These are phyloP conservation scores for Rhinichthys osculus DNA, from an alignment of 2,797 vertebrate species.

Conservation along the genomic window DNA sequence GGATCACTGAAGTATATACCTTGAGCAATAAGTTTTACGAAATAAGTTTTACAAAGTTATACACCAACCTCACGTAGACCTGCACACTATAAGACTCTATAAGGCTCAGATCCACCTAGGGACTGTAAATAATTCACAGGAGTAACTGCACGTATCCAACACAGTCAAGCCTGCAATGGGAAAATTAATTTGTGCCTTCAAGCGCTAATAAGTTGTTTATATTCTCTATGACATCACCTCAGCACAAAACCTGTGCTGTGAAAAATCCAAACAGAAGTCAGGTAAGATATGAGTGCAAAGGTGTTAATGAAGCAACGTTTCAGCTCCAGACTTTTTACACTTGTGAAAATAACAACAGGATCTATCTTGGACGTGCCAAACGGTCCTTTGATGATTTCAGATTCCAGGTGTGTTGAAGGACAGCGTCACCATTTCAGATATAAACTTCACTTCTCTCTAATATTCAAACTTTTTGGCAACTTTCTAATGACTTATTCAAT, in stretches of 20 bases:
- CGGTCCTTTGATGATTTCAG: neutral
- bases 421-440: neutral
- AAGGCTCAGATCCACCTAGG: neutral
- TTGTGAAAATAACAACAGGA: neutral
- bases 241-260: conserved; percentile 27
- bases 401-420: neutral
- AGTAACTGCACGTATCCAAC: conserved; percentile 24
- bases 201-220: conserved; percentile 52
- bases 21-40: neutral
- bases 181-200: conserved; percentile 50
- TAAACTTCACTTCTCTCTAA: neutral
- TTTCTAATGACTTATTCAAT: neutral
- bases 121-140: neutral
- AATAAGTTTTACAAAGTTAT: neutral
- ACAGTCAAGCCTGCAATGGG: conserved; percentile 44
- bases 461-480: neutral
- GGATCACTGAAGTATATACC: neutral
- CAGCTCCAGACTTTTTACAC: neutral
- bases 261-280: conserved; percentile 19
- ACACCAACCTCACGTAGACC: neutral
- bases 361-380: neutral
- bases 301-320: neutral
- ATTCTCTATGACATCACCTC: conserved; percentile 25
- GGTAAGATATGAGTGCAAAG: neutral
- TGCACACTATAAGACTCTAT: neutral